Evolutionary conservation across 1,140 invertebrate species (phyloP), one percentile per base, ranked within the genome.

Genomic region (Ceratoteleas bidentatus): DNA sequence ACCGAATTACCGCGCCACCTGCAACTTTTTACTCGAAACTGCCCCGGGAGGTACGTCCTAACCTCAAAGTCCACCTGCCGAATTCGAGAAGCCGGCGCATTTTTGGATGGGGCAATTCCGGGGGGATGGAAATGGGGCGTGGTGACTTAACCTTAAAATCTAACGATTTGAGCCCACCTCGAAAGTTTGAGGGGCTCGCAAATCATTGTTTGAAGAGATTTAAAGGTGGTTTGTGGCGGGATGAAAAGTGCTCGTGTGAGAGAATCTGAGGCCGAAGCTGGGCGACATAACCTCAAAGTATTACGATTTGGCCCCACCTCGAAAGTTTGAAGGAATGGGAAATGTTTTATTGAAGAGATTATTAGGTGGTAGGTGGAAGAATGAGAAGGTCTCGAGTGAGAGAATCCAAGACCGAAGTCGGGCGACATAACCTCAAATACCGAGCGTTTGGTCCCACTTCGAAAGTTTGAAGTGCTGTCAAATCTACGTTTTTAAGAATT

Each of bases 1-100:
- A 77, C 74, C 74, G 73, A 76, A 68, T 76, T 76, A 54, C n/a
- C 9, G 6, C 45, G 45, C 24, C 24, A 24, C 24, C 24, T 24
- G 24, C 24, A 24, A 24, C 1, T 24, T 24, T 4, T 24, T 24
- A 24, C 24, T 24, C 24, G 24, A 4, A 24, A n/a, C n/a, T n/a
- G n/a, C n/a, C n/a, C n/a, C n/a, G 24, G 24, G 24, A 2, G 24
- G 4, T 4, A 24, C n/a, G n/a, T n/a, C n/a, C n/a, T 24, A 24
- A 24, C 24, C 24, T 24, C 24, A 24, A 24, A n/a, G n/a, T n/a
- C n/a, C n/a, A n/a, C n/a, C n/a, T n/a, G n/a, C n/a, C n/a, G n/a
- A n/a, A n/a, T n/a, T n/a, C n/a, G n/a, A n/a, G n/a, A n/a, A n/a
- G n/a, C n/a, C n/a, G n/a, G n/a, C n/a, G n/a, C n/a, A n/a, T n/a